Percentiles rank a stretch among this genome's conserved stretches.
These are phyloP conservation scores for Condylura cristata DNA, from an alignment of 2,113 vertebrate species.

Conservation along the genomic window DNA sequence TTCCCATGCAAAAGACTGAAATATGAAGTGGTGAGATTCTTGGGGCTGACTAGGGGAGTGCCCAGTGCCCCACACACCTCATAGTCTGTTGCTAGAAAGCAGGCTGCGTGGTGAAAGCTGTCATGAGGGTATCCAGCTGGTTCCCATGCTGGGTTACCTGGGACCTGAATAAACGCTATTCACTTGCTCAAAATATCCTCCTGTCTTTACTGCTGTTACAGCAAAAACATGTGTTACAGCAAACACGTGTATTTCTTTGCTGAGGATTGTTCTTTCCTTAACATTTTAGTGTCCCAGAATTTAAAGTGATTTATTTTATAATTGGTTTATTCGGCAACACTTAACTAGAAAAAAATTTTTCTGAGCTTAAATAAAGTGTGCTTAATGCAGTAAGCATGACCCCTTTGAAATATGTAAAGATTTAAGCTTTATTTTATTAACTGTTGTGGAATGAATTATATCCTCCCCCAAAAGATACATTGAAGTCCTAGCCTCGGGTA, in stretches of 20 bases:
- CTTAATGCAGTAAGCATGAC: not conserved
- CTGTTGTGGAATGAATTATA: not conserved
- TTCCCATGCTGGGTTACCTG: not conserved
- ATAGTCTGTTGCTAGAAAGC: not conserved
- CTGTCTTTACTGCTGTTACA: not conserved
- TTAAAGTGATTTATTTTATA: conserved; percentile 17
- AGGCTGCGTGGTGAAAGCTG: not conserved
- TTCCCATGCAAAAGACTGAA: not conserved
- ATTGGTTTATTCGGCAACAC: not conserved
- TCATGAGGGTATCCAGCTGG: not conserved
- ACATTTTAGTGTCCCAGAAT: not conserved
- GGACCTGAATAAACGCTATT: not conserved
- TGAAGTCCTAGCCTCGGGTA: not conserved
- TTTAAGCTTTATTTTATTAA: not conserved
- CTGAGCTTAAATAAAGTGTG: not conserved
- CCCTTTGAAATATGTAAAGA: not conserved
- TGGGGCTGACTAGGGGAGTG: not conserved
- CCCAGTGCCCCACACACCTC: not conserved
- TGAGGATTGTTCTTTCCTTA: not conserved
- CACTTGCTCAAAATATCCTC: not conserved
- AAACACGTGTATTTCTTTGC: not conserved
- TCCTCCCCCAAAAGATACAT: not conserved
- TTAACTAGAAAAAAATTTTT: conserved; percentile 2
- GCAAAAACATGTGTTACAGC: not conserved
- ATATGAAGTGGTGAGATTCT: not conserved